Percentiles rank a stretch among this genome's conserved stretches.
Evolutionary conservation across 2,113 vertebrate species (phyloP).

Genomic region (Aptenodytes patagonicus): DNA sequence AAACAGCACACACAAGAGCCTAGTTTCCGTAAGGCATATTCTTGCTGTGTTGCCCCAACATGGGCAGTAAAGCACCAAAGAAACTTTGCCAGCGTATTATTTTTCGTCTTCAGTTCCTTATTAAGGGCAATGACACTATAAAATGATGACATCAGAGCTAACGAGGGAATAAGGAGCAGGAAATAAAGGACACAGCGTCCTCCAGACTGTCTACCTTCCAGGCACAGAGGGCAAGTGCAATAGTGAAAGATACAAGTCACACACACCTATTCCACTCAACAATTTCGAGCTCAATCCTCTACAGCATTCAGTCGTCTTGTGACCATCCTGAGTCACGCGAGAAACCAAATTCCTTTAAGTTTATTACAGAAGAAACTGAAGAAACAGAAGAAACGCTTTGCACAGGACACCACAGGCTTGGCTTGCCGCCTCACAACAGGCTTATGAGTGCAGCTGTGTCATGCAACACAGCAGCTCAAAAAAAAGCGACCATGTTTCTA

Average conservation of each 20-base stretch:
- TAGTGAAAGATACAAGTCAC: neutral
- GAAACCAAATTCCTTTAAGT: constrained; percentile 21
- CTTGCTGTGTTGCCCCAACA: neutral
- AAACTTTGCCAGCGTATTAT: neutral
- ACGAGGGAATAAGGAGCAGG: neutral
- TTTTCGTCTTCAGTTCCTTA: neutral
- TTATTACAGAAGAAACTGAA: constrained; percentile 3
- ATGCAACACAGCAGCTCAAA: neutral
- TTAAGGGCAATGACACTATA: neutral
- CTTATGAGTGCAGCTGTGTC: neutral
- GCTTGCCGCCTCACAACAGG: neutral
- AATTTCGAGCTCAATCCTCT: neutral
- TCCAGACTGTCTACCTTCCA: neutral
- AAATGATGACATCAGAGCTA: neutral
- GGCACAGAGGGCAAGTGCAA: neutral
- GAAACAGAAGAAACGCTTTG: constrained; percentile 8
- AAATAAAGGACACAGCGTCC: neutral
- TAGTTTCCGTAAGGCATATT: accelerated
- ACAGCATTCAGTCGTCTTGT: neutral
- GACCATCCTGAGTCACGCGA: neutral
- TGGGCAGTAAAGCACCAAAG: neutral
- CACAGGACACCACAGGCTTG: neutral
- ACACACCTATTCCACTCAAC: neutral
- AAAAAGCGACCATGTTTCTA: accelerated
- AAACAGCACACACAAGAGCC: accelerated